These are phyloP conservation scores for Villa cingulata DNA, from an alignment of 2,888 invertebrate genomes.

Conservation along the genomic window DNA sequence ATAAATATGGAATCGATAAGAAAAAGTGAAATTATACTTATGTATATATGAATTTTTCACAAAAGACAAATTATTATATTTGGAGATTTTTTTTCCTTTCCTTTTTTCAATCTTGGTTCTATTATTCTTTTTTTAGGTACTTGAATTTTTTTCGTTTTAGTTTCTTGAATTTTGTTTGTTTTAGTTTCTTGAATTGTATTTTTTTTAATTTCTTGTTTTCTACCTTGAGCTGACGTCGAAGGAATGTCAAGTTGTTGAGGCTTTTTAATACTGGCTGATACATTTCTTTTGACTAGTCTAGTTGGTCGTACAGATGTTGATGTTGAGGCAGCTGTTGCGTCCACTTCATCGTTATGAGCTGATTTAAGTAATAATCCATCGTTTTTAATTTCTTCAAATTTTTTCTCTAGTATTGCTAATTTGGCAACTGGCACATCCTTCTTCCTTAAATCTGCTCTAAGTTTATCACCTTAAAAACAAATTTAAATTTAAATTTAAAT, in stretches of 20 bases:
- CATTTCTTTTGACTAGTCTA: slow-evolving; percentile 37
- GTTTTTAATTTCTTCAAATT: slow-evolving; percentile 74
- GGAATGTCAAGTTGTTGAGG: slow-evolving; percentile 22
- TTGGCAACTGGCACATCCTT: slow-evolving; percentile 66
- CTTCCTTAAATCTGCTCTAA: slow-evolving; percentile 67
- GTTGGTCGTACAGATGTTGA: slow-evolving; percentile 33
- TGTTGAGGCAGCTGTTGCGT: slow-evolving; percentile 31
- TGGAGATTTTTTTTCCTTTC: too few relatives aligned
- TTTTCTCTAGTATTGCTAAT: slow-evolving; percentile 54
- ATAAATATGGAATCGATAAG: too few relatives aligned
- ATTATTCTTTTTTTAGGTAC: too few relatives aligned
- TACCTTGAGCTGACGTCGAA: not conserved
- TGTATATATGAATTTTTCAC: too few relatives aligned
- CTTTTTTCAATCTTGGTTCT: too few relatives aligned
- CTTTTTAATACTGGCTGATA: slow-evolving; percentile 27
- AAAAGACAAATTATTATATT: too few relatives aligned
- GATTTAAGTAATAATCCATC: slow-evolving; percentile 67
- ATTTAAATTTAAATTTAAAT: not conserved
- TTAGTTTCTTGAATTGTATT: too few relatives aligned
- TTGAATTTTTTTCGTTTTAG: too few relatives aligned
- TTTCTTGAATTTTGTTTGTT: too few relatives aligned
- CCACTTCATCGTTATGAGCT: slow-evolving; percentile 43
- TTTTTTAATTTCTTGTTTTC: not conserved
- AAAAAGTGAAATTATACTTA: too few relatives aligned
- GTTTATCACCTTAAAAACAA: slow-evolving; percentile 50